A percentile compares a stretch with the other conserved stretches of the same genome.
Conservation (phyloP, 1,140 invertebrate genomes). For the Heliconius hermathena region DNA sequence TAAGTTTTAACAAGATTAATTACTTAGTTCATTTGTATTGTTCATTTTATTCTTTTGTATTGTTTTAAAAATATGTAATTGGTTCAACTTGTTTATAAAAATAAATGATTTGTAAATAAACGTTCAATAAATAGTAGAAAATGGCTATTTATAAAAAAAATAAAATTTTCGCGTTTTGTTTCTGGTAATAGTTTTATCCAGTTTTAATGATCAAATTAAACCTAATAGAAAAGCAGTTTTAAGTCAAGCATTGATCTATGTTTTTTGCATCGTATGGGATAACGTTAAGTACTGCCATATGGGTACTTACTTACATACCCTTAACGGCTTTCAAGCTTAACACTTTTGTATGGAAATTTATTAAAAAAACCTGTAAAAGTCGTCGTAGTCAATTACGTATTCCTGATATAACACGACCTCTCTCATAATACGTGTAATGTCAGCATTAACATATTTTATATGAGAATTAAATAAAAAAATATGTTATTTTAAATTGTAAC, state of each 20-base stretch:
- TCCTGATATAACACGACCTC: neutral
- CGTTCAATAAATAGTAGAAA: no score
- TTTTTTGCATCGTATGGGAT: neutral
- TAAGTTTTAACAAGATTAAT: no score
- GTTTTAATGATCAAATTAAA: no score
- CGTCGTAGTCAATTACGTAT: neutral
- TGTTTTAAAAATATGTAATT: no score
- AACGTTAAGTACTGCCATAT: neutral
- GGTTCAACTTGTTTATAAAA: no score
- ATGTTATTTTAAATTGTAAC: neutral
- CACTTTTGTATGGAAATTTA: neutral
- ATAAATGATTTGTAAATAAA: no score
- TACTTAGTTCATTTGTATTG: no score
- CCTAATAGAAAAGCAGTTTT: neutral
- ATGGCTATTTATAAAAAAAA: no score
- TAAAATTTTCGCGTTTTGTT: no score
- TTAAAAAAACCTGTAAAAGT: neutral
- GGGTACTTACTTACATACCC: neutral
- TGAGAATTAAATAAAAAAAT: neutral
- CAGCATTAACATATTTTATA: neutral
- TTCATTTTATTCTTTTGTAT: no score
- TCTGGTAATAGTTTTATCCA: no score
- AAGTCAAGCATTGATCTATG: neutral
- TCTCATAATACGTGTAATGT: neutral
- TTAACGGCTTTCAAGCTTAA: neutral